Evolutionary conservation across 2,113 vertebrate genomes (phyloP), one percentile per base, ranked within the genome.

Genomic region (Nerophis lumbriciformis): DNA sequence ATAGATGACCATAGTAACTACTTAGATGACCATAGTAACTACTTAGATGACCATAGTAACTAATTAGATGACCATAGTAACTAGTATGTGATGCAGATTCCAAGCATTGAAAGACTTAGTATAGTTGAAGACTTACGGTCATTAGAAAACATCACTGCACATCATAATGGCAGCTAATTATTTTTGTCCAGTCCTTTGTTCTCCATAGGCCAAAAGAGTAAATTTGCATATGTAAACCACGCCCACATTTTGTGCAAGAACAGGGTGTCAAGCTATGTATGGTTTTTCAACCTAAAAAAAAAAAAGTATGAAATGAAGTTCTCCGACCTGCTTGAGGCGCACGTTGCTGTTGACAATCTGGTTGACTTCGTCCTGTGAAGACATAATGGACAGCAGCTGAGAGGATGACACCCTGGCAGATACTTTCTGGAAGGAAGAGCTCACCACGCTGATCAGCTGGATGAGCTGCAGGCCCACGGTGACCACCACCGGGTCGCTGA

Each of bases 361-460:
- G 86, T 95, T 97, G 62, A 97, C 94, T 92, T 97, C 94, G 83
- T 97, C 94, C 94, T 97, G 85, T 37, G 14, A 54, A 65, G 47
- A 1, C 50, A 72, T 53, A 80, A 6, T 48, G 3, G 55, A 73
- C 59, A 66, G 53, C 9, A 55, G 72, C 47, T 57, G 48, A 77
- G 28, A 52, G 4, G 48, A 19, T 57, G 4, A n/a, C 62, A 21
- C 54, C 6, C 57, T 37, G 21, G 19, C 47, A 13, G 39, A 58
- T 11, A 59, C 42, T 55, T 37, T 55, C 10, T 55, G 6, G 8
- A n/a, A 10, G 5, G 42, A 65, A 65, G 50, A 37, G 21, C 75
- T 55, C 90, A 96, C 96, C 95, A 99, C 96, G 0, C 90, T 98
- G 86, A 99, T 99, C 57, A 99, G 93, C 84, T 99, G 96, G 68